Evolutionary conservation across 2,113 vertebrate genomes (phyloP).

Genomic region (Anthoscopus minutus): DNA sequence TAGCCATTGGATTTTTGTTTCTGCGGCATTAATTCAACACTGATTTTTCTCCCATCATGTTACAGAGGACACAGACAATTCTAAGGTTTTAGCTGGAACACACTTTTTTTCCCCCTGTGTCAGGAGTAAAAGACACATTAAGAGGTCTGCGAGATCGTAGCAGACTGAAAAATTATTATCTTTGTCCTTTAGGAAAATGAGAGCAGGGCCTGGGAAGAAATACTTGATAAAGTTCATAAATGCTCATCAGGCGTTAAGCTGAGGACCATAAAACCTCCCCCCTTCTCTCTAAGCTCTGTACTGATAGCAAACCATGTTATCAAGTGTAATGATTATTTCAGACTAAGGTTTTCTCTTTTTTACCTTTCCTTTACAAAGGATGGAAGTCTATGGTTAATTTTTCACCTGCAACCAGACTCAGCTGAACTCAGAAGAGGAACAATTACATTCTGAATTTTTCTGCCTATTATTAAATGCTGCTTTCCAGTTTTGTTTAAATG

Average conservation of each 20-base stretch:
- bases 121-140: neutral
- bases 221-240: neutral
- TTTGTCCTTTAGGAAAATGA: neutral
- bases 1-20: neutral
- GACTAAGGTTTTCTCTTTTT: neutral
- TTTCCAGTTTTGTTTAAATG: constrained; percentile 54
- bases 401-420: neutral
- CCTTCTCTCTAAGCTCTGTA: neutral
- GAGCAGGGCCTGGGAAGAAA: neutral
- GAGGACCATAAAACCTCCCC: neutral
- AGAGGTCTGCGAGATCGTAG: neutral
- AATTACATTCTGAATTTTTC: constrained; percentile 9
- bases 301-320: neutral
- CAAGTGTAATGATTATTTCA: neutral
- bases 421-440: neutral
- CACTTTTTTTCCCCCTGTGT: neutral
- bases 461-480: constrained; percentile 30
- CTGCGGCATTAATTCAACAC: neutral
- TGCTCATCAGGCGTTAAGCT: neutral
- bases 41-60: neutral
- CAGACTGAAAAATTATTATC: neutral
- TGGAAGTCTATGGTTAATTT: neutral
- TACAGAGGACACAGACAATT: neutral
- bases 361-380: neutral
- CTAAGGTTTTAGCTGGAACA: neutral